Conservation (phyloP, 2,888 invertebrate genomes). For the Cotesia congregata region DNA sequence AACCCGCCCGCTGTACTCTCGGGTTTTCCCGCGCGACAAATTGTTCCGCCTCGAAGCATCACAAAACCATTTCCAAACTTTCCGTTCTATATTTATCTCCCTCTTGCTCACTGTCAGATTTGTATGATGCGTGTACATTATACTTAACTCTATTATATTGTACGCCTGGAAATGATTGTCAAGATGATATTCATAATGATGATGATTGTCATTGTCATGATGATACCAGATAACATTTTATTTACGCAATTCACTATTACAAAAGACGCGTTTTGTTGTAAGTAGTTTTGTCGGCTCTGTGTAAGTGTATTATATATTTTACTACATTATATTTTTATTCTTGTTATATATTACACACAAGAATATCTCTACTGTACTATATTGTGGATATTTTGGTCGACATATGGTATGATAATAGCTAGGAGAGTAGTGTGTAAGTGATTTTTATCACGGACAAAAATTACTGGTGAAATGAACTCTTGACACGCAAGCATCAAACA, state of each 20-base stretch:
- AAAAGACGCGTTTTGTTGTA: no score
- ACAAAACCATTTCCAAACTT: slow-evolving; percentile 17
- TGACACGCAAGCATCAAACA: slow-evolving; percentile 19
- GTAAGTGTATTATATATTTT: neutral
- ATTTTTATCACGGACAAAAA: neutral
- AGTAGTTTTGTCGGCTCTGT: no score
- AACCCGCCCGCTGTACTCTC: neutral
- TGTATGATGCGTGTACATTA: neutral
- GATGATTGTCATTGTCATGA: neutral
- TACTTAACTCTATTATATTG: neutral
- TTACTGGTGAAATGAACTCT: neutral
- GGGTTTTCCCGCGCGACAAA: slow-evolving; percentile 24
- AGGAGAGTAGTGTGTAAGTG: neutral
- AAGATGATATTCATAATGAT: neutral
- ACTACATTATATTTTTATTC: neutral
- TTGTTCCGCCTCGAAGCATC: slow-evolving; percentile 17
- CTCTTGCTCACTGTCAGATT: neutral
- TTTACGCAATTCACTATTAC: neutral
- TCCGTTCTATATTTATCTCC: neutral
- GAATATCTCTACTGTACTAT: neutral
- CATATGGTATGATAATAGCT: neutral
- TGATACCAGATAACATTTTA: neutral
- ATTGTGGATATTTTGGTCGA: neutral
- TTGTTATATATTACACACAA: neutral
- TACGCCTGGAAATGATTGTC: neutral